Evolutionary conservation across 2,113 vertebrate genomes (phyloP), one percentile per base, ranked within the genome.

Genomic region (Cromileptes altivelis): DNA sequence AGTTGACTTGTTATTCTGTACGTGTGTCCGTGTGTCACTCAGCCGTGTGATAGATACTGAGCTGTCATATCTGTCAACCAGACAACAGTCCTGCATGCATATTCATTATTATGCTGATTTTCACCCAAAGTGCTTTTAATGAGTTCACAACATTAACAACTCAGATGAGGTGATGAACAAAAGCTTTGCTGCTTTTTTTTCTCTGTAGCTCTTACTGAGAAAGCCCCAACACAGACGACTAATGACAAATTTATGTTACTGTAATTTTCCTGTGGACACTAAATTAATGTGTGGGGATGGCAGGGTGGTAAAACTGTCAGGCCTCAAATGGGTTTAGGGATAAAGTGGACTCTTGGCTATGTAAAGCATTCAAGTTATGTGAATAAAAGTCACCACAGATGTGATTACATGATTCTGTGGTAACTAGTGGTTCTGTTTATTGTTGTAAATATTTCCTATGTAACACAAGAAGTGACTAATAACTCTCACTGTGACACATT

Each of bases 61-160:
- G 89, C 88, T 91, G 92, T 87, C 90, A 80, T 89, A 81, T 89
- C 86, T 89, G 85, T 84, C 80, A 81, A 77, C 33, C 86, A 91
- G 84, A 88, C 82, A 84, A 87, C 85, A 78, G 65, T 86, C 87
- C 75, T 10, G n/a, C 88, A 89, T 94, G 88, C 86, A 92, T 91
- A 93, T 92, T 94, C 90, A 91, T 90, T 55, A 3, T 70, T 69
- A 81, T 87, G 89, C 74, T 84, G 70, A 89, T 88, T 78, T 45
- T 62, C 61, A n/a, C 25, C 65, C n/a, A 15, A 70, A 81, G 70
- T 25, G 80, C 85, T 85, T 70, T 81, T 84, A 88, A 90, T 89
- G 80, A 92, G 57, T 88, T 94, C 78, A 62, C 88, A 88, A 76
- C 71, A 61, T 91, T 85, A 90, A 81, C 85, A 71, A 64, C 86